Conservation (phyloP, 2,113 vertebrate genomes). For the Neogale vison region DNA sequence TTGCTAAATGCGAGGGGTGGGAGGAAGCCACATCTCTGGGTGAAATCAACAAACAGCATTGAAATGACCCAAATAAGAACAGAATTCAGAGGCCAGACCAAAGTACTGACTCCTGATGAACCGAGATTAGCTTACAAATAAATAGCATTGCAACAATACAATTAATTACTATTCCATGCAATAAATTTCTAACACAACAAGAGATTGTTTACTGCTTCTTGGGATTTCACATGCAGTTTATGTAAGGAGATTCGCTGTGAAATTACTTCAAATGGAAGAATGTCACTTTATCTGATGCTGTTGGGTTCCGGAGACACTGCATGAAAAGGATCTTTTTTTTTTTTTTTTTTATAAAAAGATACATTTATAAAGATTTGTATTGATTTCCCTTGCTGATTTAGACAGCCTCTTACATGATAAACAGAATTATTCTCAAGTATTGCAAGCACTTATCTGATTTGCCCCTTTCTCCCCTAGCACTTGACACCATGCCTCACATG, state of each 20-base stretch:
- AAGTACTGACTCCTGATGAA: background rate
- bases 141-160: background rate
- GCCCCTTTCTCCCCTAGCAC: background rate
- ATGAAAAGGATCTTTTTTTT: background rate
- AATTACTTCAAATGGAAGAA: background rate
- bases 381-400: slow-evolving; percentile 6
- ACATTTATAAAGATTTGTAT: background rate
- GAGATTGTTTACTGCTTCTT: background rate
- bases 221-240: background rate
- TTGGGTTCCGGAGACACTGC: background rate
- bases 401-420: background rate
- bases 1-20: background rate
- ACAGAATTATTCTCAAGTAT: background rate
- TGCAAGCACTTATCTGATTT: background rate
- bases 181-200: background rate
- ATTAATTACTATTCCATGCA: background rate
- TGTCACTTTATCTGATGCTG: background rate
- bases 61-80: background rate
- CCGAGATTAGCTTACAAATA: background rate
- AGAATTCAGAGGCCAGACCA: background rate
- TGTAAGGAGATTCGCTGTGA: background rate
- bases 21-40: background rate
- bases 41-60: background rate
- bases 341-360: background rate
- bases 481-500: background rate